Evolutionary conservation across 2,888 invertebrate genomes (phyloP), one percentile per base, ranked within the genome.

Genomic region (Tridacna crocea): DNA sequence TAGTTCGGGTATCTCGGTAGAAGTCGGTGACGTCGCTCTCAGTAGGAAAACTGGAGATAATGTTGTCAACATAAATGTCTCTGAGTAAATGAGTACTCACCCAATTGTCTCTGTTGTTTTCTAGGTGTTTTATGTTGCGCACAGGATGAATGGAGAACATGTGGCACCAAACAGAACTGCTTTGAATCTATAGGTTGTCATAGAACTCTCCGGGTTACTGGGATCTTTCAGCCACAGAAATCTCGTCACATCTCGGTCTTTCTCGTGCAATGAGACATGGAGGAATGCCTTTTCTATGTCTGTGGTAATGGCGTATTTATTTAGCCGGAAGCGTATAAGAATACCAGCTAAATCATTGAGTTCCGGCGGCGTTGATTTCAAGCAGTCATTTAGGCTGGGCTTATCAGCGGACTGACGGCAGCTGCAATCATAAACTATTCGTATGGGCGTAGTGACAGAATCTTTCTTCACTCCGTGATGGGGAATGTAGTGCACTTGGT

Each of bases 281-380:
- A 84, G 51, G 72, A 84, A 82, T n/a, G 84, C 79, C 72, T 84
- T 82, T 63, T 46, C 75, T 17, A 75, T 75, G 48, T 75, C 61
- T 1, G 75, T 75, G 22, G 47, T 46, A 19, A 75, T 24, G 63
- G 75, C 75, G 48, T 22, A 75, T 26, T 63, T 36, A 26, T 63
- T 36, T n/a, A 63, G 26, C 12, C 75, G 75, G 48, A 75, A 65
- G 19, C 65, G 17, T 26, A 75, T 24, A 11, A 75, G 4, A 22
- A 75, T 61, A 13, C 63, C 26, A 13, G 76, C 70, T 8, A 85
- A 26, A 24, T 79, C 79, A 48, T 82, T 82, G 0, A 76, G 48
- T n/a, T 47, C 60, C 47, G 82, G 72, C 4, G 76, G 79, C n/a
- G 75, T 82, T 10, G 79, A 79, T 48, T 79, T n/a, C 27, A 82